Evolutionary conservation across 2,113 vertebrate genomes (phyloP), one percentile per base, ranked within the genome.

Genomic region (Corythoichthys haematopterus): DNA sequence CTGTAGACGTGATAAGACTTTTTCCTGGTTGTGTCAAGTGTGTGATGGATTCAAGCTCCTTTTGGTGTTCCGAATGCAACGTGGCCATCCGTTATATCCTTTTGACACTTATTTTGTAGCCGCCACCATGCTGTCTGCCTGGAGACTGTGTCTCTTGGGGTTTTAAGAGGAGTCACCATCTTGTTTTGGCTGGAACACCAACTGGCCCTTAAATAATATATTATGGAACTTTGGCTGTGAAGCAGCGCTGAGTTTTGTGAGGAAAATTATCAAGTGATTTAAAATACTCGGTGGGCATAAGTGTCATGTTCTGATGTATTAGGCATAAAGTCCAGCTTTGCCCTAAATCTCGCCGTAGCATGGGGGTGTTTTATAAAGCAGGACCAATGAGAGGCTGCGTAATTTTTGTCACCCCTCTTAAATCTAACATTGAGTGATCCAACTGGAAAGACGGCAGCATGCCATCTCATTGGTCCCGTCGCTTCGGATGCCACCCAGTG

Each of bases 331-430:
- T 16, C 45, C 33, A 4, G 12, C 47, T 60, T 74, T 80, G 60
- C 80, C 85, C 80, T 69, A 57, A 79, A 79, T 75, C 76, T 85
- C 82, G 80, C 87, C 74, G 83, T 86, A 88, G 88, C 85, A 84
- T 80, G 83, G 86, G 83, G 69, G 87, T 62, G 76, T 80, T 83
- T 72, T 64, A 72, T 74, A 82, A 71, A 80, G 64, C 78, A 53
- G 85, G 84, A 77, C 70, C 84, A 81, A 85, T 87, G 85, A 90
- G 81, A 73, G 67, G 84, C 85, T 83, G 78, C 72, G 69, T 35
- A 56, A 69, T 68, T 65, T 28, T 20, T 52, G 46, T 60, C 52
- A 65, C 46, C 51, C 2, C 11, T 62, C 60, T 20, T 57, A 35
- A 33, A 45, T 58, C 20, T 20, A 45, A 65, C 47, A 71, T 65